Percentiles rank a stretch among this genome's conserved stretches.
These are phyloP conservation scores for Eciton burchellii DNA, from an alignment of 1,140 invertebrate species.

Conservation along the genomic window DNA sequence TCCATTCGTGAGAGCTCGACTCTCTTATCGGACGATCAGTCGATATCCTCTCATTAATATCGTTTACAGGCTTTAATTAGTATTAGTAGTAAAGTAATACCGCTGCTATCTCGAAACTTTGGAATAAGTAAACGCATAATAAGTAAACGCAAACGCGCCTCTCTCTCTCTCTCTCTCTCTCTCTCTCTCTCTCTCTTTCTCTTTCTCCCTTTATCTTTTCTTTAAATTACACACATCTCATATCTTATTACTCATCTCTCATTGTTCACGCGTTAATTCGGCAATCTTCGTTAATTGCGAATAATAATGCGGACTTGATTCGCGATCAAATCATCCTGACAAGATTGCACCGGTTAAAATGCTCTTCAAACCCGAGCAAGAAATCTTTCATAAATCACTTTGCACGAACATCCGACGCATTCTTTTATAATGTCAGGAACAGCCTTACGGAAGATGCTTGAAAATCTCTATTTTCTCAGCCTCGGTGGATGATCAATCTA, in stretches of 20 bases:
- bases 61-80: too few relatives aligned
- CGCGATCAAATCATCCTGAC: conserved; percentile 70
- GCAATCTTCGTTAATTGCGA: conserved; percentile 63
- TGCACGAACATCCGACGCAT: conserved; percentile 67
- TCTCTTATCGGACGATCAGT: conserved; percentile 13
- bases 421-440: conserved; percentile 62
- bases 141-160: too few relatives aligned
- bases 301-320: conserved; percentile 62
- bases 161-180: too few relatives aligned
- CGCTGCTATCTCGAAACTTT: too few relatives aligned
- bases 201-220: neutral
- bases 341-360: conserved; percentile 57
- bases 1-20: conserved; percentile 1
- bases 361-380: conserved; percentile 56
- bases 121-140: too few relatives aligned
- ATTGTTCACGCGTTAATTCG: conserved; percentile 41
- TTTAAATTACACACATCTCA: conserved; percentile 26
- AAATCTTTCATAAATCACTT: conserved; percentile 75
- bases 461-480: conserved; percentile 32
- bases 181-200: too few relatives aligned
- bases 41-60: conserved; percentile 18
- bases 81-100: too few relatives aligned
- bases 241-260: neutral
- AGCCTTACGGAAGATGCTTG: conserved; percentile 17
- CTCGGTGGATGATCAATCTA: conserved; percentile 46